Base-by-base conservation (phyloP, 2,113 vertebrate genomes). In the Apistogramma diplotaenia region DNA sequence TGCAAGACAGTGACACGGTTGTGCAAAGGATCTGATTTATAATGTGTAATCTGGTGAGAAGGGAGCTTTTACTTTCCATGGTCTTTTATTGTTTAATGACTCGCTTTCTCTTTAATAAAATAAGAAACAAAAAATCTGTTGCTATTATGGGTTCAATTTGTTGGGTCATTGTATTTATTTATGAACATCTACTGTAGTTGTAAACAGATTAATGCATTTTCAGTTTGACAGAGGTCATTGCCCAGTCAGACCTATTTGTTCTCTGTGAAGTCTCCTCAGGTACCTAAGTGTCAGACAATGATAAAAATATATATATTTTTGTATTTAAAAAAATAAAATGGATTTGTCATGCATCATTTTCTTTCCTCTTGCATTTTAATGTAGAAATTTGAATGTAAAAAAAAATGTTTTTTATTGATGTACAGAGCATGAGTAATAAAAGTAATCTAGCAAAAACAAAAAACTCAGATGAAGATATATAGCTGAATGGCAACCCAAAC, bases 1-100 rank as follows among this genome's bases (percentile, higher is more conserved):
- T 73, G 85, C 65, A 78, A 85, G 70, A 79, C 11, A 4, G 35
- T 8, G 37, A 71, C 56, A 84, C 86, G 83, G 72, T 29, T 82
- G 51, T 16, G 7, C 54, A 51, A 89, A 54, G 60, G 62, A 76
- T 79, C 40, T 80, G 61, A 83, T 86, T 59, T 70, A 57, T 7
- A 40, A 33, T 55, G 54, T 40, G n/a, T 18, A 16, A 27, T 33
- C 35, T 67, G 54, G 54, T 59, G 53, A 75, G 31, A 83, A 4
- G 35, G n/a, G 25, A 6, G 31, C n/a, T 83, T 72, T 59, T 54
- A 51, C 56, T 70, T 70, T 49, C 27, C 40, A 29, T 29, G 25
- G 62, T 11, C 40, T 49, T 49, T 70, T 70, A 49, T 29, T n/a
- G 27, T 49, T 49, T 70, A 70, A 29, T 49, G 40, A 70, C 3